Conservation (phyloP, 2,888 invertebrate species). For the Pyrocoelia pectoralis region DNA sequence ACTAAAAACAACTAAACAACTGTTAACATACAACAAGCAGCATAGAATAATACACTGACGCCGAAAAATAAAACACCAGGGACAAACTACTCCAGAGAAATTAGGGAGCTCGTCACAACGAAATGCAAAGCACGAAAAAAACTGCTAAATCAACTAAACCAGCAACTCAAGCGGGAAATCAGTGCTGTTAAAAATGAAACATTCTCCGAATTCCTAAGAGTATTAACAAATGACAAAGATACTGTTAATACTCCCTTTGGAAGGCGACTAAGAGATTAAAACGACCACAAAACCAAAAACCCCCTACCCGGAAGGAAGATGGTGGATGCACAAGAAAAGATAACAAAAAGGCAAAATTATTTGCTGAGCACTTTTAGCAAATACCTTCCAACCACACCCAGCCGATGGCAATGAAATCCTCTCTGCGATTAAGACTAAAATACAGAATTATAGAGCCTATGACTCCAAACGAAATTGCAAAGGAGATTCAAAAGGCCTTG, state of each 20-base stretch:
- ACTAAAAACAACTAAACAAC: constrained; percentile 15
- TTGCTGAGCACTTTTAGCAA: constrained; percentile 4
- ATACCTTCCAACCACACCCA: background rate
- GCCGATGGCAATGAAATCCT: no score
- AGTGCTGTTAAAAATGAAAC: no score
- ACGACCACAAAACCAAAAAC: constrained; percentile 4
- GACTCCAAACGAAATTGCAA: no score
- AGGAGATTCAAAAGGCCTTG: background rate
- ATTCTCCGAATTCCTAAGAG: no score
- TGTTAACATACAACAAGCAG: constrained; percentile 14
- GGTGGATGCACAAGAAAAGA: background rate
- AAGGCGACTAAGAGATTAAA: no score
- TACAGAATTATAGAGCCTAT: background rate
- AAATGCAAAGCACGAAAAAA: background rate
- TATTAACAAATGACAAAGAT: background rate
- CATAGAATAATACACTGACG: no score
- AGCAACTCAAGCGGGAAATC: no score
- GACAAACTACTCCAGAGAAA: constrained; percentile 16
- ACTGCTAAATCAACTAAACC: background rate
- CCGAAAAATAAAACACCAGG: constrained; percentile 3
- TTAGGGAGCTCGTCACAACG: constrained; percentile 9
- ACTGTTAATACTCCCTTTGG: background rate
- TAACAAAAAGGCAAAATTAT: background rate
- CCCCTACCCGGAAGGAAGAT: background rate
- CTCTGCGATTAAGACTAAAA: background rate